These are phyloP conservation scores for Monochamus alternatus DNA, from an alignment of 2,888 invertebrate genomes.

Conservation along the genomic window DNA sequence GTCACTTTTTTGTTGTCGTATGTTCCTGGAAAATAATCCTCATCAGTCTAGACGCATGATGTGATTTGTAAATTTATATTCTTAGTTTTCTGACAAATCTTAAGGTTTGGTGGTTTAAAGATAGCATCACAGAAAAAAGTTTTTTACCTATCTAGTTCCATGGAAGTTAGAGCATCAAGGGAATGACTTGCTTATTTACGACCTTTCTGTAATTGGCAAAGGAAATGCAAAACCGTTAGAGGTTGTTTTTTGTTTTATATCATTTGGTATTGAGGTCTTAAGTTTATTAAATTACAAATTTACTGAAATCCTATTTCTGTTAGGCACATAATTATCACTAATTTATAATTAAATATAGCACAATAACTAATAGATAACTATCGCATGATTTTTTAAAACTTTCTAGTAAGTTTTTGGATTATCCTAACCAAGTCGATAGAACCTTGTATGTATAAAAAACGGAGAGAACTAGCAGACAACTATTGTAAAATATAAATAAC, in stretches of 20 bases:
- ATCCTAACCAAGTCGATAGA: no score
- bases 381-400: no score
- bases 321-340: no score
- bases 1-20: slow-evolving; percentile 3
- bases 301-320: no score
- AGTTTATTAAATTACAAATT: no score
- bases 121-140: slow-evolving; percentile 1
- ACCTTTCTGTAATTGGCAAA: background rate
- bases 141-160: slow-evolving; percentile 8
- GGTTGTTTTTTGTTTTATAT: background rate
- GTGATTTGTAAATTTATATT: slow-evolving; percentile 10
- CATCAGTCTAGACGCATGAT: slow-evolving; percentile 24
- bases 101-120: background rate
- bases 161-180: slow-evolving; percentile 5
- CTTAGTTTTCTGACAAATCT: slow-evolving; percentile 10
- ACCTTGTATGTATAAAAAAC: no score
- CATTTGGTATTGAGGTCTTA: no score
- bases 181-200: slow-evolving; percentile 12
- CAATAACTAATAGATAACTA: no score
- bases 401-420: no score
- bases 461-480: no score
- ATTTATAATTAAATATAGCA: no score
- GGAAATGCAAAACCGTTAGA: background rate
- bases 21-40: slow-evolving; percentile 11
- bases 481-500: no score